Evolutionary conservation across 2,888 invertebrate species (phyloP).

Genomic region (Aproaerema taeniolella): DNA sequence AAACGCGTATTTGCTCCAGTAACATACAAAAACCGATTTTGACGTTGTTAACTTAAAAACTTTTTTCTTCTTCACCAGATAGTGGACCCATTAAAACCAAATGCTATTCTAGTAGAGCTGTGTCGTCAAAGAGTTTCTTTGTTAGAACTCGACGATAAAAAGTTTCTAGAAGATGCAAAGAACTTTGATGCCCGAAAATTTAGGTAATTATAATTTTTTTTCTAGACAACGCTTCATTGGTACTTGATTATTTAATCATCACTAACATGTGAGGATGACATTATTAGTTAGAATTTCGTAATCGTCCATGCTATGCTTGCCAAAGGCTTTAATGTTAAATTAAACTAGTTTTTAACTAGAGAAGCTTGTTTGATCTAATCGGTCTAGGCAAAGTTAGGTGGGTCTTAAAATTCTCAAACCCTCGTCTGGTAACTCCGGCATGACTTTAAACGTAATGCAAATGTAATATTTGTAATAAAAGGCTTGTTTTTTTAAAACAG

Average conservation of each 20-base stretch:
- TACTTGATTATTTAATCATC: constrained; percentile 4
- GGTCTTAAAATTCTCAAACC: too few species aligned
- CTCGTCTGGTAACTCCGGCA: neutral
- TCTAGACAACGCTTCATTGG: neutral
- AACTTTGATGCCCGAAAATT: constrained; percentile 59
- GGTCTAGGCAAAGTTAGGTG: too few species aligned
- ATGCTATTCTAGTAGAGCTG: constrained; percentile 63
- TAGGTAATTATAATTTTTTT: constrained; percentile 33
- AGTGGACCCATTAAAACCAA: constrained; percentile 53
- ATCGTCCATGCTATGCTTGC: too few species aligned
- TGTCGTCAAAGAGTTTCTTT: constrained; percentile 66
- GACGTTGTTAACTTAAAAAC: too few species aligned
- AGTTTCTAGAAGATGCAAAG: constrained; percentile 67
- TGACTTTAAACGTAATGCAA: neutral
- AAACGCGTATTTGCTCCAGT: too few species aligned
- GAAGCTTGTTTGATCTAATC: too few species aligned
- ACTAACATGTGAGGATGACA: too few species aligned
- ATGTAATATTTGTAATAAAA: neutral
- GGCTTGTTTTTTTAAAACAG: constrained; percentile 32
- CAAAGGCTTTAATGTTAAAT: too few species aligned
- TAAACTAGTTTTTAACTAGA: too few species aligned
- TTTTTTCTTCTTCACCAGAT: too few species aligned
- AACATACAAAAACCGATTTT: too few species aligned
- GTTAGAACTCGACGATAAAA: constrained; percentile 62
- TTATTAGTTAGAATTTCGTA: too few species aligned